phyloP scores from a whole-genome alignment of 2,888 invertebrate genomes.

The Amiota communis region DNA sequence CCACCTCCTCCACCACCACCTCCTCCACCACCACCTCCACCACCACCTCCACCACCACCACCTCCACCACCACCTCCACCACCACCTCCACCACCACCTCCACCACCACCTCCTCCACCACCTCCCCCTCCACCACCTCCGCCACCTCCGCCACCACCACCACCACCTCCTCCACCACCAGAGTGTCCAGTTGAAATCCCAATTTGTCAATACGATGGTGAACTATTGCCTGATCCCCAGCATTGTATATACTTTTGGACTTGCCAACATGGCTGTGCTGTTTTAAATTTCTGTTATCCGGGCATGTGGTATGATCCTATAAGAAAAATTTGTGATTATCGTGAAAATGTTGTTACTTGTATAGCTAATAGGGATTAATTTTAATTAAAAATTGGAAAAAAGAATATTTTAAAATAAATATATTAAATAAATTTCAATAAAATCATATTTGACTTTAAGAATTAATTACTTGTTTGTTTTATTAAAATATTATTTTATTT shows the following conservation, averaged over 20 bases:
- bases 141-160: neutral
- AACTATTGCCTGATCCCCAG: constrained; percentile 44
- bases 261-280: constrained; percentile 47
- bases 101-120: neutral
- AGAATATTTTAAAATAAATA: neutral
- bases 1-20: neutral
- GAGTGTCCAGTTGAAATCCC: neutral
- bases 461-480: too few relatives aligned
- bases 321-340: constrained; percentile 46
- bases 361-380: constrained; percentile 44
- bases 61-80: neutral
- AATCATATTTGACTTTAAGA: neutral
- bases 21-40: neutral
- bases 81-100: constrained; percentile 1
- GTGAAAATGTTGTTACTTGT: constrained; percentile 49
- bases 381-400: neutral
- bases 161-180: neutral
- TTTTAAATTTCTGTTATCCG: constrained; percentile 49
- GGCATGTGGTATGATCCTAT: constrained; percentile 55
- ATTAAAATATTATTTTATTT: too few relatives aligned
- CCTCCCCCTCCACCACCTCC: neutral
- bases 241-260: constrained; percentile 55
- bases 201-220: constrained; percentile 45
- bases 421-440: neutral
- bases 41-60: neutral